phyloP scores from a whole-genome alignment of 2,797 vertebrate species.

The Microcaecilia unicolor region DNA sequence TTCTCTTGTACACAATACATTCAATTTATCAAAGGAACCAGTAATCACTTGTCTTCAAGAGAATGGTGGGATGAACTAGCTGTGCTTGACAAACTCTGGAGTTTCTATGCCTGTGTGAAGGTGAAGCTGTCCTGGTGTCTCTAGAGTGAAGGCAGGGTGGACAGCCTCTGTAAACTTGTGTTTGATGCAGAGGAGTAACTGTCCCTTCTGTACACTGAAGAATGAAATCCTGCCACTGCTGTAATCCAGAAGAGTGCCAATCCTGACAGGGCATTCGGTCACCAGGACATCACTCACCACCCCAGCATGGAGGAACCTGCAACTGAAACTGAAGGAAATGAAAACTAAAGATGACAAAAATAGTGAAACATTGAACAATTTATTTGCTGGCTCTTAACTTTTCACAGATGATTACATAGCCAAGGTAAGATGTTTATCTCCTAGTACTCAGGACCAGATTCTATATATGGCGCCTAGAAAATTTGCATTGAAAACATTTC shows the following conservation, averaged over 20 bases:
- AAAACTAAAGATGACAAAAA: conserved; percentile 4
- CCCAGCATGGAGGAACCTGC: conserved; percentile 71
- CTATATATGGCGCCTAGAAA: too few species aligned
- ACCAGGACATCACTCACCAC: conserved; percentile 64
- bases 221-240: conserved; percentile 65
- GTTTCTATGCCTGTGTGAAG: conserved; percentile 68
- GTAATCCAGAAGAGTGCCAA: conserved; percentile 82
- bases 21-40: not conserved
- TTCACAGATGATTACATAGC: not conserved
- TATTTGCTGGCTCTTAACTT: conserved; percentile 1
- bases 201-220: conserved; percentile 75
- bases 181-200: conserved; percentile 66
- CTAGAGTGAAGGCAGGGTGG: conserved; percentile 76
- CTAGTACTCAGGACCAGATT: too few species aligned
- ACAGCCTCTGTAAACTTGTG: conserved; percentile 64
- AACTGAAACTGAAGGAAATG: conserved; percentile 57
- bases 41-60: not conserved
- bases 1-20: not conserved
- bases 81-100: conserved; percentile 71
- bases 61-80: conserved; percentile 42
- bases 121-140: conserved; percentile 72
- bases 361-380: not conserved
- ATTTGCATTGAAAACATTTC: too few species aligned
- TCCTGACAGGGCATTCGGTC: conserved; percentile 55
- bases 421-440: too few species aligned